phyloP scores from a whole-genome alignment of 2,797 vertebrate genomes.

The Typhlichthys eigenmanni region DNA sequence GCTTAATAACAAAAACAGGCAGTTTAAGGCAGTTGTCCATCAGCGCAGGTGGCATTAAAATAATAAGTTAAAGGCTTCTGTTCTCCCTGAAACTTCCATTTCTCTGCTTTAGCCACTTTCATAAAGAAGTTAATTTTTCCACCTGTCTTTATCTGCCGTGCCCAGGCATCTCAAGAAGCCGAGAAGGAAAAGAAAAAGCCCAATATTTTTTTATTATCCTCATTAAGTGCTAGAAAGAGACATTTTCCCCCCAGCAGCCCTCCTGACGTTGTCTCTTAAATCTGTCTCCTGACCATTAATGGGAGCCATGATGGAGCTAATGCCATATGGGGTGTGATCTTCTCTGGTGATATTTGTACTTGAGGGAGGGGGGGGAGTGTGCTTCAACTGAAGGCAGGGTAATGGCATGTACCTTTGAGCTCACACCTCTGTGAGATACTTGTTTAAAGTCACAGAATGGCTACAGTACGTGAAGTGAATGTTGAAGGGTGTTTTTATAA shows the following conservation, averaged over 20 bases:
- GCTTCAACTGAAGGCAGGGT: constrained; percentile 34
- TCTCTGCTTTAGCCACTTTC: constrained; percentile 31
- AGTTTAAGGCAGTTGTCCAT: constrained; percentile 41
- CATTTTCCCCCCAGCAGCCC: constrained; percentile 32
- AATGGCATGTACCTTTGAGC: constrained; percentile 24
- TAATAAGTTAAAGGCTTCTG: constrained; percentile 30
- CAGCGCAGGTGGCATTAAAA: constrained; percentile 26
- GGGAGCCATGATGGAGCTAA: constrained; percentile 61
- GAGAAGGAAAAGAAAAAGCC: constrained; percentile 50
- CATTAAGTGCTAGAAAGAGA: constrained; percentile 60
- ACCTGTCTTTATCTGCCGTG: constrained; percentile 52
- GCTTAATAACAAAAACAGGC: constrained; percentile 4
- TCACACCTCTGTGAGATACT: too few species aligned
- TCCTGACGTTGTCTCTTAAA: constrained; percentile 63
- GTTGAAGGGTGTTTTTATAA: neutral
- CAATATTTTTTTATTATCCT: constrained; percentile 58
- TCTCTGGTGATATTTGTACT: constrained; percentile 52
- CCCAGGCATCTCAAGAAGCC: constrained; percentile 53
- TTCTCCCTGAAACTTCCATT: constrained; percentile 37
- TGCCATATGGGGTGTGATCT: constrained; percentile 54
- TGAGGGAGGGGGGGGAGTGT: constrained; percentile 21
- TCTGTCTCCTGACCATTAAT: constrained; percentile 53
- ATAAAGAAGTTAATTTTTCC: constrained; percentile 34
- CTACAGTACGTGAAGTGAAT: neutral
- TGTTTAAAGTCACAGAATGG: too few species aligned